Conservation (phyloP, 2,797 vertebrate species). For the Lacerta bilineata region DNA sequence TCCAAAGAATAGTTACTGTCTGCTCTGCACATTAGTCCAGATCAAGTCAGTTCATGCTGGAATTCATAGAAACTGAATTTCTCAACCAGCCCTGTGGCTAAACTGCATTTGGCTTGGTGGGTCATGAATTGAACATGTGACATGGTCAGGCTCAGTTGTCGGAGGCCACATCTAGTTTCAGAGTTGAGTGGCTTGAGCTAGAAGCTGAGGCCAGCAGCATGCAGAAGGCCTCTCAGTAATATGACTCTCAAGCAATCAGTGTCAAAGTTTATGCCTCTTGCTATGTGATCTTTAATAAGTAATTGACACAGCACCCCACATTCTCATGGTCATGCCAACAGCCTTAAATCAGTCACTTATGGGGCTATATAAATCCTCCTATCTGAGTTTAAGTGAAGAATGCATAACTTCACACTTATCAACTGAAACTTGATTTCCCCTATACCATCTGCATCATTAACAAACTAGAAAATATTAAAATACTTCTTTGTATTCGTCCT, state of each 20-base stretch:
- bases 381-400: background rate
- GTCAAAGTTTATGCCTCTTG: background rate
- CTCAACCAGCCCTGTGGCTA: too few species aligned
- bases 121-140: background rate
- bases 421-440: background rate
- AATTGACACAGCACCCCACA: background rate
- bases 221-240: background rate
- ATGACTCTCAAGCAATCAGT: background rate
- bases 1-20: too few species aligned
- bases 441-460: background rate
- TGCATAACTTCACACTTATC: background rate
- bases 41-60: too few species aligned
- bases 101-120: background rate
- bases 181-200: background rate
- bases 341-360: slow-evolving; percentile 8
- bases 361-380: background rate
- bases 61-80: background rate
- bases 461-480: slow-evolving; percentile 7
- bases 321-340: background rate
- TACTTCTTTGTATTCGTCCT: background rate
- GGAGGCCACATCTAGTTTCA: background rate
- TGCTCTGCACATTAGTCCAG: too few species aligned
- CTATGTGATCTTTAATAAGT: background rate
- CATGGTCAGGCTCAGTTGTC: background rate
- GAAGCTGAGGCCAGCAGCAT: background rate